These are phyloP conservation scores for Odocoileus hemionus DNA, from an alignment of 2,113 vertebrate genomes.

Conservation along the genomic window DNA sequence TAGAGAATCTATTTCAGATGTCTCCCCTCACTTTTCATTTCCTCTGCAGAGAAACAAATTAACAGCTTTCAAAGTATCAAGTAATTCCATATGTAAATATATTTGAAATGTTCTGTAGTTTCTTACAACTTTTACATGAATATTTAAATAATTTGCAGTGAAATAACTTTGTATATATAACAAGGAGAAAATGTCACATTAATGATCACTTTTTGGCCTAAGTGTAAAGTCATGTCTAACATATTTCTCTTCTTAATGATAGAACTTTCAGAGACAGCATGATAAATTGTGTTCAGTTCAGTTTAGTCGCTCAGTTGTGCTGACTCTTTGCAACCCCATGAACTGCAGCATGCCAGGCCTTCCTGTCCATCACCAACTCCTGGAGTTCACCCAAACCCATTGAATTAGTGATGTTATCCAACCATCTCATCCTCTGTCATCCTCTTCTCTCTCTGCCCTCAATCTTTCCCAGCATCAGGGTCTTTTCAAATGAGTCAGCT, in stretches of 20 bases:
- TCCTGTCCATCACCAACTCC: too few relatives aligned
- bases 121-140: neutral
- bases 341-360: too few relatives aligned
- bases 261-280: neutral
- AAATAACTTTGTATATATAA: neutral
- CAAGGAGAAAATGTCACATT: neutral
- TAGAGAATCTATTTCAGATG: neutral
- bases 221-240: neutral
- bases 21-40: constrained; percentile 38
- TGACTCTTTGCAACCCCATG: too few relatives aligned
- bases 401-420: too few relatives aligned
- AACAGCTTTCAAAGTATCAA: constrained; percentile 58
- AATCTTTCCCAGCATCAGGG: too few relatives aligned
- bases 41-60: constrained; percentile 35
- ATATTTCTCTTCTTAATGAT: neutral
- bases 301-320: too few relatives aligned
- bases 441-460: too few relatives aligned
- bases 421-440: too few relatives aligned
- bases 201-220: neutral
- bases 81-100: constrained; percentile 27
- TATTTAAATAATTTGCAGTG: constrained; percentile 7
- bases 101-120: neutral
- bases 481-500: too few relatives aligned
- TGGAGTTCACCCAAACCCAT: too few relatives aligned
- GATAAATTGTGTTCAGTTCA: neutral